These are phyloP conservation scores for Alligator mississippiensis DNA, from an alignment of 2,113 vertebrate species.

Conservation along the genomic window DNA sequence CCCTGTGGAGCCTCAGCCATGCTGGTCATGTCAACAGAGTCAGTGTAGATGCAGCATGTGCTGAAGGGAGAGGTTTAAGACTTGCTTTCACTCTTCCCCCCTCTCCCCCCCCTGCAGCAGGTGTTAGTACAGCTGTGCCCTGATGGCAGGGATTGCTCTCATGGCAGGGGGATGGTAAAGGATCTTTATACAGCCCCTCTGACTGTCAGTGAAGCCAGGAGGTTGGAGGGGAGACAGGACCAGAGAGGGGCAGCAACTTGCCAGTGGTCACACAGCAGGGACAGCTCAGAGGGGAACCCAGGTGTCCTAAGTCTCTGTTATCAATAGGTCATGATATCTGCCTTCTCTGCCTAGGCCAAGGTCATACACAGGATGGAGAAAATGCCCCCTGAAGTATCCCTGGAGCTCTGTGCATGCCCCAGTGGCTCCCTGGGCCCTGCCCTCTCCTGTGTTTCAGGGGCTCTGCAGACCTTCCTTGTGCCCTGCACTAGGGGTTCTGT, in stretches of 20 bases:
- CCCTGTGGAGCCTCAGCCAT: too few relatives aligned
- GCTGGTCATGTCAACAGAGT: too few relatives aligned
- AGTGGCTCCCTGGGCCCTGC: not conserved
- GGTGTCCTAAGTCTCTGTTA: not conserved
- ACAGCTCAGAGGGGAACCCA: not conserved
- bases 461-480: not conserved
- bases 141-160: too few relatives aligned
- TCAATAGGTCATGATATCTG: not conserved
- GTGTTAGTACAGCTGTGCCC: too few relatives aligned
- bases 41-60: too few relatives aligned
- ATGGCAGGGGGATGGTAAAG: too few relatives aligned
- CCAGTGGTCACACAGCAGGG: not conserved
- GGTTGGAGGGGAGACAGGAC: not conserved
- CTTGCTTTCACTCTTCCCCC: too few relatives aligned
- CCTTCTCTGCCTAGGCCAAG: not conserved
- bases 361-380: not conserved
- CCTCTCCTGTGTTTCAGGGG: not conserved
- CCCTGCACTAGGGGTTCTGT: too few relatives aligned
- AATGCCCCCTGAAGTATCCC: not conserved
- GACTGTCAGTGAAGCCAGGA: not conserved
- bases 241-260: not conserved
- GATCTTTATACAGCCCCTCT: too few relatives aligned
- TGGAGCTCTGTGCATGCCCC: too few relatives aligned
- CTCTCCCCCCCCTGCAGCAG: too few relatives aligned
- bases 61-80: too few relatives aligned